Base-by-base conservation (phyloP, 2,888 invertebrate species). In the Lobophora halterata region DNA sequence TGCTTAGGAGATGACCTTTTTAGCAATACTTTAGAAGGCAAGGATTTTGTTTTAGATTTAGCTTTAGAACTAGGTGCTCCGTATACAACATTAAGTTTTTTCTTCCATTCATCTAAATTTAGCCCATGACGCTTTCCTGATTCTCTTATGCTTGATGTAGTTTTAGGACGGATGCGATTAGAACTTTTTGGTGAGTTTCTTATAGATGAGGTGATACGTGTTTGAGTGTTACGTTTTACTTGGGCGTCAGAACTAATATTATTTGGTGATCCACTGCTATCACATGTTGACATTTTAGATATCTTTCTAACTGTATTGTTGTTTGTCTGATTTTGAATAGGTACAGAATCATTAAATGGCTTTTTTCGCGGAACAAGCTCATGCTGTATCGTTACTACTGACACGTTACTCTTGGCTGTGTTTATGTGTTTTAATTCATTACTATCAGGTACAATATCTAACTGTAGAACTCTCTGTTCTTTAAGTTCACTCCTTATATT, bases 401-500 rank as follows among this genome's bases (percentile, higher is more conserved):
- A 68, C 27, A 79, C 61, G 52, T 85, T 87, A 33, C 51, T 69
- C 38, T 63, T 70, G 16, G 36, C 46, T 4, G 27, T 44, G 13
- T 53, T 38, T 27, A 52, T 46, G 30, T 61, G 49, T 16, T 40
- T 46, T 10, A 31, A 41, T 35, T 58, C 53, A 3, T 52, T 57
- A 27, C 33, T 51, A 25, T 79, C 71, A 12, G 89, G 85, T 55
- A 76, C 52, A 54, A 90, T 90, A 55, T 88, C 79, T 52, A 89
- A 66, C 14, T 82, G 74, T 37, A 89, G 71, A 39, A 89, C 86
- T 63, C 78, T 88, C 60, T 89, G 89, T 41, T 79, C 71, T 31
- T 73, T 85, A 11, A 89, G 61, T 57, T 85, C 79, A 47, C 85
- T 77, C 59, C 85, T 78, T 45, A 90, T 90, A 55, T 79, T 82